A percentile compares a stretch with the other conserved stretches of the same genome.
Conservation (phyloP, 2,888 invertebrate genomes). For the Theretra japonica region DNA sequence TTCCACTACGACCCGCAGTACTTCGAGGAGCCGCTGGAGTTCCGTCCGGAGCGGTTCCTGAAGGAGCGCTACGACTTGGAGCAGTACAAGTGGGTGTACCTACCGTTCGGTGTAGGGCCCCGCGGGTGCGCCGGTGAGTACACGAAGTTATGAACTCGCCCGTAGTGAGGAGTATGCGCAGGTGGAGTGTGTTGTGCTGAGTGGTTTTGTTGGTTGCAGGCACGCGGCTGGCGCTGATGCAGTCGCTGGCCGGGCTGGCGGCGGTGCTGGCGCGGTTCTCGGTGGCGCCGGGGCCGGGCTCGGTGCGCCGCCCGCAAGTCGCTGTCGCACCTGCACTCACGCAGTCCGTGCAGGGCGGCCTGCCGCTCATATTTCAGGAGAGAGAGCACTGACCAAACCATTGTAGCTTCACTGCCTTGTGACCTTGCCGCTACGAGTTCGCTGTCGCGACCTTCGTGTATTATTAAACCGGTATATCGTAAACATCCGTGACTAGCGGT, state of each 20-base stretch:
- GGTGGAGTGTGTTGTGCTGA: slow-evolving; percentile 46
- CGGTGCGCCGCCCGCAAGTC: slow-evolving; percentile 47
- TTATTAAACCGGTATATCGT: slow-evolving; percentile 1
- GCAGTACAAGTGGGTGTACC: slow-evolving; percentile 55
- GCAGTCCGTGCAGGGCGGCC: slow-evolving; percentile 58
- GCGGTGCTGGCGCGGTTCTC: slow-evolving; percentile 61
- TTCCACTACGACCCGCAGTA: slow-evolving; percentile 64
- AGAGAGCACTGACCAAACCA: slow-evolving; percentile 10
- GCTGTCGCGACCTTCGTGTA: slow-evolving; percentile 56
- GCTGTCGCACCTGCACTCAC: slow-evolving; percentile 60
- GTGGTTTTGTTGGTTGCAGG: slow-evolving; percentile 48
- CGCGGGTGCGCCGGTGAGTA: slow-evolving; percentile 64
- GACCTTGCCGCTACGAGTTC: slow-evolving; percentile 44
- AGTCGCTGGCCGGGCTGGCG: slow-evolving; percentile 70
- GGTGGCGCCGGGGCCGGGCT: slow-evolving; percentile 58
- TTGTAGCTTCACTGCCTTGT: not conserved
- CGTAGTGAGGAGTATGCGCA: slow-evolving; percentile 49
- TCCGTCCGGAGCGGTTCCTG: slow-evolving; percentile 62
- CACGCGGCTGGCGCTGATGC: slow-evolving; percentile 69
- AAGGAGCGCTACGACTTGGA: slow-evolving; percentile 46
- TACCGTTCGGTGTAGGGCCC: slow-evolving; percentile 67
- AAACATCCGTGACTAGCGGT: not conserved
- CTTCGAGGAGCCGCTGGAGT: slow-evolving; percentile 61
- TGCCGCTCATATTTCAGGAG: slow-evolving; percentile 55
- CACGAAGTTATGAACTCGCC: no score